Evolutionary conservation across 2,113 vertebrate genomes (phyloP), one percentile per base, ranked within the genome.

Genomic region (Ptyas mucosa): DNA sequence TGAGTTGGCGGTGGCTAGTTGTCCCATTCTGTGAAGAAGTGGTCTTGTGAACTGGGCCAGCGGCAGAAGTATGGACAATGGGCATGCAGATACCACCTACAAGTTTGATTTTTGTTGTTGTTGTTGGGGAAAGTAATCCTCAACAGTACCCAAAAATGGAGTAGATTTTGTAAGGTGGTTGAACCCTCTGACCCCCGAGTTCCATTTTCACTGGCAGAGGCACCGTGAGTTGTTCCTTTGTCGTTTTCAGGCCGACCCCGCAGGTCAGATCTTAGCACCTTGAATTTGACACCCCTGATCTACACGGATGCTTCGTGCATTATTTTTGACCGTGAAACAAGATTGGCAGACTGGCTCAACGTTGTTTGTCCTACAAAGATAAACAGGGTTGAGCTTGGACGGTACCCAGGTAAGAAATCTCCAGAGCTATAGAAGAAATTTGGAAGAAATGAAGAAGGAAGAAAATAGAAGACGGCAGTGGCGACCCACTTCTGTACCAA

Each of bases 61-160:
- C 51, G 57, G 90, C 89, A 96, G 51, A 34, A 51, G 94, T 95
- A 91, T 87, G 91, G 39, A 93, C 87, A 93, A 29, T 89, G 87
- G 18, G 92, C 75, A 85, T 95, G 91, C 90, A 91, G 53, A 20
- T 39, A 3, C 18, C 69, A 39, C 18, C 69, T 39, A 81, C 69
- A 81, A 39, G 15, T 81, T 39, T 21, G 69, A 81, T 39, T 39
- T 81, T 39, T 39, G 18, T 39, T 4, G 2, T 20, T 3, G 2
- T 39, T 64, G 34, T 15, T 5, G 3, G 43, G 43, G n/a, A 52
- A 34, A 29, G 39, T 46, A 51, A 39, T 53, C 64, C 61, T 29
- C 26, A 64, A 93, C 34, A 20, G 2, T 39, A 46, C 1, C 39
- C 4, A 2, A 52, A 23, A 52, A 9, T 39, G 18, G 89, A 23